A percentile compares a stretch with the other conserved stretches of the same genome.
Conservation (phyloP, 2,888 invertebrate species). For the Acrobasis repandana region DNA sequence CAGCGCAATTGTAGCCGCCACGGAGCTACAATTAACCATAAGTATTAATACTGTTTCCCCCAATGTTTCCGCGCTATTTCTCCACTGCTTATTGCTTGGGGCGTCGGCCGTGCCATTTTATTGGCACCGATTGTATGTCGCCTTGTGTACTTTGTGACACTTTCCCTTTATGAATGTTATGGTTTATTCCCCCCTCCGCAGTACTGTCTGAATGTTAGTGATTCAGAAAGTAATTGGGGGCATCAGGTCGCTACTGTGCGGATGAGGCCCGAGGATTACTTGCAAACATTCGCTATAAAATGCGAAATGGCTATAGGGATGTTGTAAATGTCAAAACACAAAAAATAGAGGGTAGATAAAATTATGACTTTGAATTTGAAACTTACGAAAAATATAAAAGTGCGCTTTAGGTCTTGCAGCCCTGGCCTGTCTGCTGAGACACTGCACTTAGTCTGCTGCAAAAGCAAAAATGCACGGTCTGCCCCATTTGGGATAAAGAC, state of each 20-base stretch:
- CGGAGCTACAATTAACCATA: conserved; percentile 74
- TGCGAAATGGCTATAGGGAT: neutral
- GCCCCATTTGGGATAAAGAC: too few relatives aligned
- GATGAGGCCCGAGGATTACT: conserved; percentile 19
- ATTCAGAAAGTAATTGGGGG: conserved; percentile 48
- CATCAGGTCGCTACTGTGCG: conserved; percentile 39
- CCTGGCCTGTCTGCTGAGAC: too few relatives aligned
- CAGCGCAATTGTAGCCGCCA: conserved; percentile 56
- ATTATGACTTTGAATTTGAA: too few relatives aligned
- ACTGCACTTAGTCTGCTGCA: too few relatives aligned
- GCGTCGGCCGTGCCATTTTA: conserved; percentile 71
- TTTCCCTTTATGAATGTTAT: conserved; percentile 76
- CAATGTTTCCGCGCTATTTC: conserved; percentile 78
- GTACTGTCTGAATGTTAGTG: conserved; percentile 42
- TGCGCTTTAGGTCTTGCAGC: too few relatives aligned
- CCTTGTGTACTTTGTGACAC: conserved; percentile 68
- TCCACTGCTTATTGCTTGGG: conserved; percentile 75
- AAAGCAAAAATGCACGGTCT: too few relatives aligned
- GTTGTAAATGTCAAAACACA: neutral
- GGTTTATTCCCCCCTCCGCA: conserved; percentile 61
- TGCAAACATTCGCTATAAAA: conserved; percentile 13
- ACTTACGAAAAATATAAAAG: too few relatives aligned
- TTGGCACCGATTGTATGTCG: conserved; percentile 77
- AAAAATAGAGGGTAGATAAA: neutral
- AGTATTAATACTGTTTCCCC: conserved; percentile 82